Evolutionary conservation across 2,797 vertebrate species (phyloP).

Genomic region (Acrossocheilus fasciatus): DNA sequence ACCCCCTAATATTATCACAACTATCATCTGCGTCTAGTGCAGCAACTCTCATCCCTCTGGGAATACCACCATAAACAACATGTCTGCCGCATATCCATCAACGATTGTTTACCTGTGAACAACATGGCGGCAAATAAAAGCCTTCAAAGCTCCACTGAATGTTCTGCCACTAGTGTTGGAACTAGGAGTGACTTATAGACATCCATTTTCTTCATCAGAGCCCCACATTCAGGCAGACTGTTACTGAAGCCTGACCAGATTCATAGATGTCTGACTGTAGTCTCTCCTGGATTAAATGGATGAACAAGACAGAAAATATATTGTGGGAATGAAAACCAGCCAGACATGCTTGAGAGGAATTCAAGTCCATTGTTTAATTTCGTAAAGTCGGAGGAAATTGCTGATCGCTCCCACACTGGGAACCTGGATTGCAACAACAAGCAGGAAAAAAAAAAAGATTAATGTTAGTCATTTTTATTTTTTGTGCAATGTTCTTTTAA

Average conservation of each 20-base stretch:
- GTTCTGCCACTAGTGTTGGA: not conserved
- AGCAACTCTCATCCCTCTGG: slow-evolving; percentile 9
- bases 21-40: slow-evolving; percentile 2
- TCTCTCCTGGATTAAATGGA: not conserved
- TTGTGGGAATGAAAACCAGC: not conserved
- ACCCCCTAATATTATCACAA: slow-evolving; percentile 20
- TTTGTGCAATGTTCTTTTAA: not conserved
- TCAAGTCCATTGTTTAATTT: not conserved
- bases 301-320: not conserved
- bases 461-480: not conserved
- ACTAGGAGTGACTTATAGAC: not conserved
- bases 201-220: not conserved
- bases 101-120: slow-evolving; percentile 7
- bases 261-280: not conserved
- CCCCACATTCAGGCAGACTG: not conserved
- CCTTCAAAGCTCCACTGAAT: not conserved
- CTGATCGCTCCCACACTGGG: not conserved
- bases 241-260: not conserved
- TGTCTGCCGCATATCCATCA: not conserved
- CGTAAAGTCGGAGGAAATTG: not conserved
- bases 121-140: not conserved
- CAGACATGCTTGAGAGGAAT: not conserved
- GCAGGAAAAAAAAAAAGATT: not conserved
- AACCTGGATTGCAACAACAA: not conserved
- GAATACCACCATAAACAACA: slow-evolving; percentile 31